Evolutionary conservation across 2,797 vertebrate species (phyloP), one percentile per base, ranked within the genome.

Genomic region (Parauchenoglanis punctatus): DNA sequence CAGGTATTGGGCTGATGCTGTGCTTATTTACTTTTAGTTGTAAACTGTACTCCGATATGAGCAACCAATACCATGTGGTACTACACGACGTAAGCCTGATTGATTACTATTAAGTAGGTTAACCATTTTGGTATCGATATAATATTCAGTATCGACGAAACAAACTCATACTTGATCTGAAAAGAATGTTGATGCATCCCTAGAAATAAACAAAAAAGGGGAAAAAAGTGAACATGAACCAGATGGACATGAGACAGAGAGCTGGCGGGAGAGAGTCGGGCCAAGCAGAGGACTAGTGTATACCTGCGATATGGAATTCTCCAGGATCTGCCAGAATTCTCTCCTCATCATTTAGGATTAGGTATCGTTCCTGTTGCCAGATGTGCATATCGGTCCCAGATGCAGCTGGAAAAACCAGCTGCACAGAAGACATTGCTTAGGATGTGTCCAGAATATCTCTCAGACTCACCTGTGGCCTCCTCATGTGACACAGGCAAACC

Each of bases 281-380:
- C 80, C 87, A 70, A 31, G 87, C 73, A 17, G 6, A 52, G 56
- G 83, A 85, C 84, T 85, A 73, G 81, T 78, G 77, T 85, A 73
- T 88, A 86, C 88, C 89, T 87, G 91, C 40, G 83, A 87, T 92
- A 81, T 65, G 85, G 87, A 88, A 81, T 89, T 81, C n/a, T 73
- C 54, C 25, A 44, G 67, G 80, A 87, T 65, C 11, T 81, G 89
- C 90, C 91, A 92, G 87, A 59, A 91, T 88, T 88, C 40, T 81
- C 91, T 91, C 92, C 89, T 93, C 91, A 90, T 94, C 90, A 89
- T 87, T 92, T 90, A 87, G 83, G 61, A 87, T 83, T 82, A 78
- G 54, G 83, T 81, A 68, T 65, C 65, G 46, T 65, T 85, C 77
- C 58, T 40, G 56, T 84, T 90, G 89, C 91, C 85, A 75, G 61